Percentiles rank a stretch among this genome's conserved stretches.
Evolutionary conservation across 2,888 invertebrate genomes (phyloP).

Genomic region (Athrips mouffetella): DNA sequence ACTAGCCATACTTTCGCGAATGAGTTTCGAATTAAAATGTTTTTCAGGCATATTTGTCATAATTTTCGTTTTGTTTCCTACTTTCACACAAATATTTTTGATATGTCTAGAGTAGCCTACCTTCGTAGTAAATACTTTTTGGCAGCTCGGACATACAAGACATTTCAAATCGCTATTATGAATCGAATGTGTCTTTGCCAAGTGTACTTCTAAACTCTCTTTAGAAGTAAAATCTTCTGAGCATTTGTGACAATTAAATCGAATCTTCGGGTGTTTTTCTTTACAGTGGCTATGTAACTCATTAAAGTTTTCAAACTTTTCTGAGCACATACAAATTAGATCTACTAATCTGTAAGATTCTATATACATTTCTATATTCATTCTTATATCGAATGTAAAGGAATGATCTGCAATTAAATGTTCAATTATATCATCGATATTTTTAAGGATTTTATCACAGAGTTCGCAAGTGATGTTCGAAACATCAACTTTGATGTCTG

Average conservation of each 20-base stretch:
- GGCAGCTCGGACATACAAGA: slow-evolving; percentile 8
- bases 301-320: slow-evolving; percentile 9
- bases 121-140: slow-evolving; percentile 14
- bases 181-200: slow-evolving; percentile 2
- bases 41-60: neutral
- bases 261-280: slow-evolving; percentile 5
- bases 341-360: slow-evolving; percentile 18
- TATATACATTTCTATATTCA: slow-evolving; percentile 5
- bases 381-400: slow-evolving; percentile 10
- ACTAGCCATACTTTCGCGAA: slow-evolving; percentile 27
- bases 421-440: slow-evolving; percentile 4
- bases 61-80: slow-evolving; percentile 1
- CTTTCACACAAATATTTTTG: slow-evolving; percentile 6
- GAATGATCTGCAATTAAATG: slow-evolving; percentile 15
- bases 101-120: slow-evolving; percentile 13
- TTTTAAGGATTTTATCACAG: slow-evolving; percentile 23
- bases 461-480: slow-evolving; percentile 36
- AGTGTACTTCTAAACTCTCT: slow-evolving; percentile 7
- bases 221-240: neutral
- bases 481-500: slow-evolving; percentile 38
- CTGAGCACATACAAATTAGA: slow-evolving; percentile 22
- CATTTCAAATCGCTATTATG: slow-evolving; percentile 2
- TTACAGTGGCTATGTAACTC: slow-evolving; percentile 8
- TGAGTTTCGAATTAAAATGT: slow-evolving; percentile 9
- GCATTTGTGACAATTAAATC: slow-evolving; percentile 5